Evolutionary conservation across 2,113 vertebrate genomes (phyloP), one percentile per base, ranked within the genome.

Genomic region (Corydoras sp.): DNA sequence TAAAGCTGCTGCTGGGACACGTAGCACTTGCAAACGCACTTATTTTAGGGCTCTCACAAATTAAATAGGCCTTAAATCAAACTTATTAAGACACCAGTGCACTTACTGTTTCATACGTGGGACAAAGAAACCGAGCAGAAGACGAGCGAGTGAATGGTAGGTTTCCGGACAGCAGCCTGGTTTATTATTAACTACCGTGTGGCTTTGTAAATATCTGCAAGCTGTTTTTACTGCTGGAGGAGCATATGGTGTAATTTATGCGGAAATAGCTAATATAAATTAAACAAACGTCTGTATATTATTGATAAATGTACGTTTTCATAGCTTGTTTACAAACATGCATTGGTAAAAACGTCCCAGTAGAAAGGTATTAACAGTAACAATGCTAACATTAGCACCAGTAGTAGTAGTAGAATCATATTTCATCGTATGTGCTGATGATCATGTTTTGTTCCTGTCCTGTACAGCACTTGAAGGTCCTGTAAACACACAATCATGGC

Each of bases 401-500:
- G 35, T 43, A 43, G 35, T 43, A 43, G 35, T 43, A 43, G 35
- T 43, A 43, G 35, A 43, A 8, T 43, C 35, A 43, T 43, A 8
- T 43, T 43, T 43, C 35, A 43, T 43, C 7, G 4, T 43, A 43
- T 43, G 4, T 43, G 35, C 35, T 70, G 24, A 32, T 18, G 51
- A 24, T 32, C 18, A 15, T 50, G 4, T 59, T 3, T 3, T 54
- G 0, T 9, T 12, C 11, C 71, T 65, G 64, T 54, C 15, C 49
- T 51, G 15, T 0, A 43, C 58, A 48, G 14, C n/a, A 15, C 50
- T 54, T 24, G 1, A 66, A n/a, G 13, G 8, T 14, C 12, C 32
- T 48, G 8, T 63, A 49, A 63, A 12, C 0, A 31, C 13, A 49
- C 9, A 78, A 72, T 2, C 78, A 98, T 99, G 97, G 91, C 91